These are phyloP conservation scores for Halictus quadricinctus DNA, from an alignment of 2,888 invertebrate genomes.

Conservation along the genomic window DNA sequence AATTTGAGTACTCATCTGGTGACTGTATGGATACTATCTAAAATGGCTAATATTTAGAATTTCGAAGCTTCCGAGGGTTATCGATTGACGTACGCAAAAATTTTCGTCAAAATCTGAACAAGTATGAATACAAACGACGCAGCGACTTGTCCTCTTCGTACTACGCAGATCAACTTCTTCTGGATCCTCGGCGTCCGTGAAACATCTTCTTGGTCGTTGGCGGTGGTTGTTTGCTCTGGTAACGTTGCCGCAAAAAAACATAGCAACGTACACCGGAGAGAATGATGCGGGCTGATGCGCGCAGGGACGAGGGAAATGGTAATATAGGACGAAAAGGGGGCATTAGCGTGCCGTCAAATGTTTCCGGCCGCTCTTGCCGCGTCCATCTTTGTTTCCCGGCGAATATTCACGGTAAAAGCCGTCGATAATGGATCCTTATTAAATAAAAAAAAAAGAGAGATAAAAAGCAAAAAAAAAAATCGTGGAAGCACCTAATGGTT, in stretches of 20 bases:
- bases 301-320: neutral
- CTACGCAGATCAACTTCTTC: neutral
- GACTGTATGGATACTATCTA: too few species aligned
- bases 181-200: neutral
- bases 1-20: too few species aligned
- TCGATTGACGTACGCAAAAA: too few species aligned
- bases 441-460: constrained; percentile 5
- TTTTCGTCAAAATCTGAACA: too few species aligned
- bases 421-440: constrained; percentile 45
- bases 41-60: too few species aligned
- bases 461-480: neutral
- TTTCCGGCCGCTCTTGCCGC: constrained; percentile 12
- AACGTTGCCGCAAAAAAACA: constrained; percentile 15
- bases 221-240: constrained; percentile 23
- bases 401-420: constrained; percentile 43
- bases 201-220: neutral
- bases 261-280: neutral
- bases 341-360: constrained; percentile 6
- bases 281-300: neutral
- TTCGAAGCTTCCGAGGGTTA: too few species aligned
- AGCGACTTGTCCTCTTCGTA: neutral
- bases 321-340: neutral
- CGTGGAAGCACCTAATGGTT: constrained; percentile 31
- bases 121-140: neutral
- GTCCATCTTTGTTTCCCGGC: constrained; percentile 23